These are phyloP conservation scores for Xanthorhoe spadicearia DNA, from an alignment of 2,888 invertebrate genomes.

Conservation along the genomic window DNA sequence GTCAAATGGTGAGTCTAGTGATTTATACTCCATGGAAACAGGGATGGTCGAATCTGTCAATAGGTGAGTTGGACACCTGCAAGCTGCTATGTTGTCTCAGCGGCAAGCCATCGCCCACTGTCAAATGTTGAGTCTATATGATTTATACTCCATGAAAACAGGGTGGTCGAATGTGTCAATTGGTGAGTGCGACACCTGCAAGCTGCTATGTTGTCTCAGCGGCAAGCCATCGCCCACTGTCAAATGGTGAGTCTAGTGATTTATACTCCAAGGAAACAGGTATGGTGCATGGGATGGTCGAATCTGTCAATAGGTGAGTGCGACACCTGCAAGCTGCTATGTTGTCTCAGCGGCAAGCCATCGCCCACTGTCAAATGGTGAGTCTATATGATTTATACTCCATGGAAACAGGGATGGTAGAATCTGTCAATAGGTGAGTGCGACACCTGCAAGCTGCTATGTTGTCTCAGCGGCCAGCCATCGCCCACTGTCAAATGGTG, in stretches of 20 bases:
- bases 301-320: no score
- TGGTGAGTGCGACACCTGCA: no score
- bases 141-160: no score
- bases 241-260: constrained; percentile 73
- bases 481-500: neutral
- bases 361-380: neutral
- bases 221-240: constrained; percentile 98
- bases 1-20: constrained; percentile 89
- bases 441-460: constrained; percentile 80
- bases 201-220: constrained; percentile 74
- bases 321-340: constrained; percentile 80
- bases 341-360: neutral
- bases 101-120: constrained; percentile 97
- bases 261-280: no score
- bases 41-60: no score
- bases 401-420: no score
- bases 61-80: no score
- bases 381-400: no score
- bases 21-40: no score
- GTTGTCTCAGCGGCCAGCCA: neutral
- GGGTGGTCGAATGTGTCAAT: no score
- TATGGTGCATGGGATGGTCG: no score
- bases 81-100: constrained; percentile 73
- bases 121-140: constrained; percentile 88
- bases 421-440: no score